Base-by-base conservation (phyloP, 2,113 vertebrate species). In the Butastur rufipennis region DNA sequence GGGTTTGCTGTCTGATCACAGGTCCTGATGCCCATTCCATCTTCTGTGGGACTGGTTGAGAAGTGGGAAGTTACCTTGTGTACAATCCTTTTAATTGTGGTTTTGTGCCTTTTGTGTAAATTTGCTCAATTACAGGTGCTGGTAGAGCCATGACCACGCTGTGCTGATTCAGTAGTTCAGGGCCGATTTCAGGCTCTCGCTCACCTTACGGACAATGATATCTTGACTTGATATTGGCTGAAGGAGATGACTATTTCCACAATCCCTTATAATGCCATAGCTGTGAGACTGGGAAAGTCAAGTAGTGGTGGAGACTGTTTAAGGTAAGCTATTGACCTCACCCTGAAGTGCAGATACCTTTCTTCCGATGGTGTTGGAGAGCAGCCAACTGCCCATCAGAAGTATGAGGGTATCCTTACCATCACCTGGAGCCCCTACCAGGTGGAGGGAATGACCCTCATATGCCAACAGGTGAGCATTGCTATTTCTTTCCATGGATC, bases 211-310 rank as follows among this genome's bases (percentile, higher is more conserved):
- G 48, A 36, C 55, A 58, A 10, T 9, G 34, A 14, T 48, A 10
- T 5, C 17, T 75, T 0, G 0, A 31, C 48, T 56, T 38, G 13
- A 26, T 23, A 19, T 0, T 32, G 74, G 11, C 55, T 45, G 55
- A 43, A 40, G 27, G 48, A 26, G 48, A 7, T n/a, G 23, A 15
- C 36, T 31, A 0, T 42, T 85, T 43, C 55, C 22, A 36, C 53
- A 62, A 1, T 31, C 22, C 22, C 29, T 45, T 63, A 45, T 45
- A 84, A 40, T 17, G 34, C 55, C 0, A 0, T n/a, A 63, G 48
- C 55, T 50, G 36, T 48, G 66, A 50, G 74, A 56, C 42, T 62
- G 68, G 48, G 32, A 25, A 74, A 45, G 47, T 50, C 55, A 16
- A 20, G 32, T 13, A 67, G 53, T 0, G 2, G 26, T 34, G 47